Percentiles rank a stretch among this genome's conserved stretches.
Conservation (phyloP, 2,797 vertebrate species). For the Anolis apletophallus region DNA sequence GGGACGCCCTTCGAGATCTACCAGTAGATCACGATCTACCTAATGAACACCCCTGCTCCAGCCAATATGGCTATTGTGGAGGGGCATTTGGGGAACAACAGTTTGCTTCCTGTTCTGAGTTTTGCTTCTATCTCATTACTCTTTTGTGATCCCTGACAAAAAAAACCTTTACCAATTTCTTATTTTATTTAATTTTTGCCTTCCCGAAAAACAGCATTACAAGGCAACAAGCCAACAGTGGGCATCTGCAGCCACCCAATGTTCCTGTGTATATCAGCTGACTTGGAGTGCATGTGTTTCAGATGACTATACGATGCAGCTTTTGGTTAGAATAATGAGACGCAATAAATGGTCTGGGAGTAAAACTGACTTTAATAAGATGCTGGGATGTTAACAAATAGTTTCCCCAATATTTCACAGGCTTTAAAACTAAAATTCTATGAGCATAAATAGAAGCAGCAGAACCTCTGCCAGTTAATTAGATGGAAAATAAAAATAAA, state of each 20-base stretch:
- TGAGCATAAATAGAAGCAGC: constrained; percentile 19
- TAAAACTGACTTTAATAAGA: constrained; percentile 20
- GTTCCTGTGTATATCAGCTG: constrained; percentile 16
- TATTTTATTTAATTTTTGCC: neutral
- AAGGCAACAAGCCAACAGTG: constrained; percentile 26
- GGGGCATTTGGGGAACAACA: neutral
- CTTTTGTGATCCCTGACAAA: too few species aligned
- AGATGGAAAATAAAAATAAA: constrained; percentile 37
- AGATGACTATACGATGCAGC: neutral
- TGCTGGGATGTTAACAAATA: constrained; percentile 43
- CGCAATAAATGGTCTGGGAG: constrained; percentile 6
- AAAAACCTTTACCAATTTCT: constrained; percentile 12
- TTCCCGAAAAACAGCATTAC: constrained; percentile 8
- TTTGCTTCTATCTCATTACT: too few species aligned
- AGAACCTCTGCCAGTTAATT: constrained; percentile 37
- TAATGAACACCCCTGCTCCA: too few species aligned
- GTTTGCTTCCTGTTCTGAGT: too few species aligned
- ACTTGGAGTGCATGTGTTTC: constrained; percentile 14
- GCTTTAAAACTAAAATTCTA: neutral
- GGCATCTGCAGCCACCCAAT: neutral
- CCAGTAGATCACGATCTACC: too few species aligned
- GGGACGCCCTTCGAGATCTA: too few species aligned
- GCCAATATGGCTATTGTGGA: neutral
- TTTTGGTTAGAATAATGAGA: constrained; percentile 6
- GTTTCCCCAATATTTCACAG: neutral